Evolutionary conservation across 2,113 vertebrate genomes (phyloP).

Genomic region (Paedocypris sp.): DNA sequence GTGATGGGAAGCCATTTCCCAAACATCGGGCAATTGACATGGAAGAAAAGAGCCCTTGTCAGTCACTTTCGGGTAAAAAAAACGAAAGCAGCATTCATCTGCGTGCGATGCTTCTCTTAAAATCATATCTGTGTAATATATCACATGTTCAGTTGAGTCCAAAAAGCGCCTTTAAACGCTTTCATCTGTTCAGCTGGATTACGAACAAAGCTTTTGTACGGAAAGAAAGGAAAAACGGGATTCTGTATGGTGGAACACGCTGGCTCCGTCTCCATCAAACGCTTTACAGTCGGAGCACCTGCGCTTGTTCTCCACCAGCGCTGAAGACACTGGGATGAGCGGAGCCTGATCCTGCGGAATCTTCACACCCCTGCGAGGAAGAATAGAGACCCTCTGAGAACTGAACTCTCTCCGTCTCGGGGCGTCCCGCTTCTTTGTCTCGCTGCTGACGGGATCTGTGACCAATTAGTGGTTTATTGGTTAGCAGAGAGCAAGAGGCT

Average conservation of each 20-base stretch:
- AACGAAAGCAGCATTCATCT: slow-evolving; percentile 2
- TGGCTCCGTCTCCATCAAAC: background rate
- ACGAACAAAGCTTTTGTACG: background rate
- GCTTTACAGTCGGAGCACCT: slow-evolving; percentile 4
- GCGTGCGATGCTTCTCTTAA: background rate
- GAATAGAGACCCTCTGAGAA: slow-evolving; percentile 37
- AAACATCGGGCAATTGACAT: slow-evolving; percentile 5
- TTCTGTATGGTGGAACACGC: background rate
- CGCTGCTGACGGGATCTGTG: slow-evolving; percentile 43
- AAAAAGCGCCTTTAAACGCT: background rate
- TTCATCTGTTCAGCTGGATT: slow-evolving; percentile 6
- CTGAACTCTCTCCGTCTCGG: slow-evolving; percentile 31
- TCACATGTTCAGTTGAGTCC: background rate
- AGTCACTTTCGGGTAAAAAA: slow-evolving; percentile 1
- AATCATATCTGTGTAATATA: slow-evolving; percentile 10
- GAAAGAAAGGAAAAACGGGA: background rate
- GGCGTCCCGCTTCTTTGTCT: slow-evolving; percentile 35
- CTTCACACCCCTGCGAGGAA: slow-evolving; percentile 23
- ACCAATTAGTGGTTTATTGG: slow-evolving; percentile 49
- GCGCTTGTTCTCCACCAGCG: background rate
- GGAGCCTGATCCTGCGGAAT: slow-evolving; percentile 13
- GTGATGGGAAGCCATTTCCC: slow-evolving; percentile 7
- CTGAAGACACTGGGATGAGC: slow-evolving; percentile 23
- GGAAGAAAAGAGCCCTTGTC: slow-evolving; percentile 20
- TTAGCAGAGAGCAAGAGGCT: slow-evolving; percentile 29